These are phyloP conservation scores for Corythornis vintsioides DNA, from an alignment of 2,113 vertebrate species.

Conservation along the genomic window DNA sequence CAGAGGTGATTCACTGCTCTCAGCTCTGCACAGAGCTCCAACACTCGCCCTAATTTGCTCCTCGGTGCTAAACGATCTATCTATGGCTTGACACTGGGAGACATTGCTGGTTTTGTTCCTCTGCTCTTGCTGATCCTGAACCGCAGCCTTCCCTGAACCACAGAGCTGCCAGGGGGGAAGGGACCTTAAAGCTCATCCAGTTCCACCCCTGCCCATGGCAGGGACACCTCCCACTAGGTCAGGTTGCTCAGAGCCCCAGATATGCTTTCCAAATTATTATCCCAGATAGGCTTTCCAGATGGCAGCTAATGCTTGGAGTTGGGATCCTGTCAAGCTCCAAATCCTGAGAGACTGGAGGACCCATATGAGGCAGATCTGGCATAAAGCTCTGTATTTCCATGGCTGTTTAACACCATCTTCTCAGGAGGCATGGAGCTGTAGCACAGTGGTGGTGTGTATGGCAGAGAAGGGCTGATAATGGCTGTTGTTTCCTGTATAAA, in stretches of 20 bases:
- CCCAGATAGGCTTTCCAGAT: not conserved
- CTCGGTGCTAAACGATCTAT: not conserved
- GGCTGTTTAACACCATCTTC: not conserved
- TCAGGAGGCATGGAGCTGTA: not conserved
- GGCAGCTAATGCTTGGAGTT: not conserved
- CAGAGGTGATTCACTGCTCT: slow-evolving; percentile 24
- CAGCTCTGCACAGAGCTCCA: slow-evolving; percentile 6
- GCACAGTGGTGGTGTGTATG: not conserved
- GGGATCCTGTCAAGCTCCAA: not conserved
- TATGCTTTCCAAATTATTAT: not conserved
- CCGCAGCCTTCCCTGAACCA: not conserved
- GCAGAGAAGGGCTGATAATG: not conserved
- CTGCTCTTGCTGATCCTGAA: not conserved
- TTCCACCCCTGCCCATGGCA: too few relatives aligned
- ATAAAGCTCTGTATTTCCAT: not conserved
- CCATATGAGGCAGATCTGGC: not conserved
- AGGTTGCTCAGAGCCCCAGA: too few relatives aligned
- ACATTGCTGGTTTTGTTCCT: not conserved
- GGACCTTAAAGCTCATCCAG: too few relatives aligned
- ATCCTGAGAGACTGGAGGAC: not conserved
- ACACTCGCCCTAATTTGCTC: not conserved
- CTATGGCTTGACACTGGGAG: not conserved
- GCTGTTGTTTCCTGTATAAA: not conserved
- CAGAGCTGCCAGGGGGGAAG: too few relatives aligned
- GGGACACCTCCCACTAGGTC: too few relatives aligned